phyloP scores from a whole-genome alignment of 2,888 invertebrate species.

The Exocentrus adspersus region DNA sequence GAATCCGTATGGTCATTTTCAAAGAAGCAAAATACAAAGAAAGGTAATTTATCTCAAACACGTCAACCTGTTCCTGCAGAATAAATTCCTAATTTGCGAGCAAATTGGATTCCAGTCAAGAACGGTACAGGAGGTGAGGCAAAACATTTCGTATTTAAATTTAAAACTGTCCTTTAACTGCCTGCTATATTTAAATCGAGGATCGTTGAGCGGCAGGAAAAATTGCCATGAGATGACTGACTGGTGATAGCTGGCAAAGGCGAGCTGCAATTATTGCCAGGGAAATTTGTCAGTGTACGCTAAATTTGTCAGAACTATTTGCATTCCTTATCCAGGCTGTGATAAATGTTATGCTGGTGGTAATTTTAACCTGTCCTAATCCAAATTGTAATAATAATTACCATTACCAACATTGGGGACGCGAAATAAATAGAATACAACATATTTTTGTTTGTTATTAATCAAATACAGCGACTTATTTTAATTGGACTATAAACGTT shows the following conservation, averaged over 20 bases:
- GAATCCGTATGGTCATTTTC: too few species aligned
- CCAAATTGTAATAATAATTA: too few species aligned
- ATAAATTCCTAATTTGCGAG: conserved; percentile 1
- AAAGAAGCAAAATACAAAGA: not conserved
- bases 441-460: too few species aligned
- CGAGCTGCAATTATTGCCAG: not conserved
- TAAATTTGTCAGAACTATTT: not conserved
- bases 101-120: conserved; percentile 1
- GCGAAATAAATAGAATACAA: not conserved
- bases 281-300: not conserved
- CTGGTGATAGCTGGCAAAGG: not conserved
- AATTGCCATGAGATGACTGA: not conserved
- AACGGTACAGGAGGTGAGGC: not conserved
- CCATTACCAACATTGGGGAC: too few species aligned
- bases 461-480: too few species aligned
- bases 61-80: not conserved
- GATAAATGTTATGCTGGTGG: too few species aligned
- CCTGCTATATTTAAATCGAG: not conserved
- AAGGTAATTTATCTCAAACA: not conserved
- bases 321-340: not conserved
- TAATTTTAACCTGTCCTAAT: too few species aligned
- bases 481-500: too few species aligned
- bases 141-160: conserved; percentile 2
- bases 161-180: conserved; percentile 4
- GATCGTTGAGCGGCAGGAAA: not conserved